A percentile compares a stretch with the other conserved stretches of the same genome.
phyloP scores from a whole-genome alignment of 2,113 vertebrate genomes.

The Dasypus novemcinctus region DNA sequence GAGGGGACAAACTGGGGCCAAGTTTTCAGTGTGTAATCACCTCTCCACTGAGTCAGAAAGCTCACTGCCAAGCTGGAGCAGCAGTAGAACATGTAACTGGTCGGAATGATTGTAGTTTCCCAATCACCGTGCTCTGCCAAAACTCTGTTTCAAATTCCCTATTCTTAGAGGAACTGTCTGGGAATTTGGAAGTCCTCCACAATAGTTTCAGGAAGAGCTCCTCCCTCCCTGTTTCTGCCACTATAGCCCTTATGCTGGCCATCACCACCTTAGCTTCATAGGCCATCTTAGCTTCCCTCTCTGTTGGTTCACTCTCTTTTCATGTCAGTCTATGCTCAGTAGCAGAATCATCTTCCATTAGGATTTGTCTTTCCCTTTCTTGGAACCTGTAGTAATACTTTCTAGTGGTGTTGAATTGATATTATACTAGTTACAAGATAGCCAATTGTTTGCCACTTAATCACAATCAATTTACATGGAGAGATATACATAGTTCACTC shows the following conservation, averaged over 20 bases:
- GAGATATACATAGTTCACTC: background rate
- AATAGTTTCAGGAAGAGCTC: background rate
- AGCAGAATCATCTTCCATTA: background rate
- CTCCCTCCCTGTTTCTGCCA: background rate
- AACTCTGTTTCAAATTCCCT: constrained; percentile 57
- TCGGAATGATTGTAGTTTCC: constrained; percentile 45
- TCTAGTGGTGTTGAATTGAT: background rate
- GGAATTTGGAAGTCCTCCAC: constrained; percentile 42
- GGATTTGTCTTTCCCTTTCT: background rate
- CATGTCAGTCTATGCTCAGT: background rate
- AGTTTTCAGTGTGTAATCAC: constrained; percentile 3
- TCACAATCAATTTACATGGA: background rate
- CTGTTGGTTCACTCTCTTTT: background rate
- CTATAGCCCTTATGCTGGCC: background rate
- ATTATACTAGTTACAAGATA: background rate
- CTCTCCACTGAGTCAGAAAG: constrained; percentile 38
- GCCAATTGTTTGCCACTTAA: background rate
- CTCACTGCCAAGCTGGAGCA: constrained; percentile 32
- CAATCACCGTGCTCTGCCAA: constrained; percentile 32
- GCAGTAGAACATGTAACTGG: background rate
- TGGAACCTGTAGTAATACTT: background rate
- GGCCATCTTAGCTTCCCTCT: background rate
- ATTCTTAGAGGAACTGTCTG: constrained; percentile 37
- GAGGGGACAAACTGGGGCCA: background rate
- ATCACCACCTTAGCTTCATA: too few species aligned